Percentiles rank a stretch among this genome's conserved stretches.
Conservation (phyloP, 2,113 vertebrate species). For the Turdus rufiventris region DNA sequence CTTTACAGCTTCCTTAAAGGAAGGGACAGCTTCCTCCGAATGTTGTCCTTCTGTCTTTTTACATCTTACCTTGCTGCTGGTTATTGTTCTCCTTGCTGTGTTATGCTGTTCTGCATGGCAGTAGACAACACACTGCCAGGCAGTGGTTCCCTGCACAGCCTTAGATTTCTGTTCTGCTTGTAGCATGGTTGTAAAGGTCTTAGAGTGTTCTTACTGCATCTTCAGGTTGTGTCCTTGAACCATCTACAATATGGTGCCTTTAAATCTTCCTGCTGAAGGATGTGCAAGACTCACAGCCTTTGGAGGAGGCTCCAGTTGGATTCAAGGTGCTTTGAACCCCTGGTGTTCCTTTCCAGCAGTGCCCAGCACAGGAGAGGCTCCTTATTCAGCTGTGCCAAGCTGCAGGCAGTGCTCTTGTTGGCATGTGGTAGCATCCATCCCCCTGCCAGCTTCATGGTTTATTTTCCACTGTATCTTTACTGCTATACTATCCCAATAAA, state of each 20-base stretch:
- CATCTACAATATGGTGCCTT: neutral
- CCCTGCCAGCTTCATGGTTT: neutral
- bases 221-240: neutral
- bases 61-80: neutral
- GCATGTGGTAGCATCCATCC: neutral
- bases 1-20: neutral
- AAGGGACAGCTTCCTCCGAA: neutral
- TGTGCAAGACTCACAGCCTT: neutral
- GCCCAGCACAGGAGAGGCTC: neutral
- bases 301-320: accelerated
- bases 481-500: neutral
- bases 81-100: neutral
- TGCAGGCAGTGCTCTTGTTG: neutral
- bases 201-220: neutral
- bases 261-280: neutral
- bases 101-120: accelerated
- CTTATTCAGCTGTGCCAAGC: neutral
- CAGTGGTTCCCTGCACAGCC: neutral
- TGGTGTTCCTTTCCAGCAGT: neutral
- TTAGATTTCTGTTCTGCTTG: neutral
- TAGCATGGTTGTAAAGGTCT: neutral
- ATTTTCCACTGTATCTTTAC: neutral
- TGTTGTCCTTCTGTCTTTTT: neutral
- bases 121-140: accelerated
- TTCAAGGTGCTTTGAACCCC: neutral